Conservation (phyloP, 2,888 invertebrate genomes). For the Eudasyphora cyanicolor region DNA sequence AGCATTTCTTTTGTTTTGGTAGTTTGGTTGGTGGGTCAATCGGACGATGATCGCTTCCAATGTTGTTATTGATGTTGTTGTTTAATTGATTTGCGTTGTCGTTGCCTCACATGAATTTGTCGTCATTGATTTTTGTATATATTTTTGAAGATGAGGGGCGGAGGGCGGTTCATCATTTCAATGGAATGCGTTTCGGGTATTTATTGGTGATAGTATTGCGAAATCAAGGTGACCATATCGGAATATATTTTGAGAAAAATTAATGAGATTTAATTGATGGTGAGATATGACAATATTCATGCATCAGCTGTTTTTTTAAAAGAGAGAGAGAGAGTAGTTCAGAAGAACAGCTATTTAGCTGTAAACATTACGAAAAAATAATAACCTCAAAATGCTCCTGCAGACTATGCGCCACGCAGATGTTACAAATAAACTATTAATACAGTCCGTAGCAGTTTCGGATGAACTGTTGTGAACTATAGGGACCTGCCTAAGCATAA, state of each 20-base stretch:
- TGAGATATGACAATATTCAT: no score
- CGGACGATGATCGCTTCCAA: neutral
- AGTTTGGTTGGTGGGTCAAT: neutral
- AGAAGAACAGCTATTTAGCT: no score
- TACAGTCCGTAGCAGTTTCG: no score
- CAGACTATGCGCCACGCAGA: no score
- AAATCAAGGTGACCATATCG: neutral
- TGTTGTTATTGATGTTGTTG: constrained; percentile 20
- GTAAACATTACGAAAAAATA: no score
- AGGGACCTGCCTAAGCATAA: no score
- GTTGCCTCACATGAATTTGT: constrained; percentile 28
- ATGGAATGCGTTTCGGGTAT: constrained; percentile 15
- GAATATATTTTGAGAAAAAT: neutral
- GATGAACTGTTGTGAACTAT: no score
- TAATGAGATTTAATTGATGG: no score
- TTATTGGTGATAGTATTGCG: neutral
- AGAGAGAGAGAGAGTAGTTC: no score
- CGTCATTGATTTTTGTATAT: neutral
- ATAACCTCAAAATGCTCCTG: no score
- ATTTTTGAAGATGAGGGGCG: neutral
- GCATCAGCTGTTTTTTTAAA: no score
- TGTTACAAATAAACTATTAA: no score
- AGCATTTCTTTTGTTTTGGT: constrained; percentile 30
- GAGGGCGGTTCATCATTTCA: neutral
- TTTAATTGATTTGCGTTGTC: constrained; percentile 46